phyloP scores from a whole-genome alignment of 2,113 vertebrate species.

The Chiloscyllium plagiosum region DNA sequence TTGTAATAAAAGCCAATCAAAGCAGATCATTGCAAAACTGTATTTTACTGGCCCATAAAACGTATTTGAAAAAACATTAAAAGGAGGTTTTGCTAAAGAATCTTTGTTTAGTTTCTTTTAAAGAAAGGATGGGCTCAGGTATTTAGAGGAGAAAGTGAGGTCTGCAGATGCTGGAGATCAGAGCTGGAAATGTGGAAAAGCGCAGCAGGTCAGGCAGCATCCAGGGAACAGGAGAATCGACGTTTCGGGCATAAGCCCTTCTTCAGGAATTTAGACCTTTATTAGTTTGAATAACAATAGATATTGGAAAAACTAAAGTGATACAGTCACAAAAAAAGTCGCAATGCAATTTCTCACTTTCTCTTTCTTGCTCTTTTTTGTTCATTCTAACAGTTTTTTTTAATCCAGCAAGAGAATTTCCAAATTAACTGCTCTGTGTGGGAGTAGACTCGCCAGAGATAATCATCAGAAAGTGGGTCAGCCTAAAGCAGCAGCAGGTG shows the following conservation, averaged over 20 bases:
- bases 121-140: not conserved
- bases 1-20: conserved; percentile 8
- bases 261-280: not conserved
- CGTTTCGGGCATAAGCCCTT: no score
- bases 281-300: conserved; percentile 11
- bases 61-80: not conserved
- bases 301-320: not conserved
- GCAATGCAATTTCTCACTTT: not conserved
- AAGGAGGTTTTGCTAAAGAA: conserved; percentile 16
- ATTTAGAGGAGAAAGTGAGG: no score
- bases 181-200: no score
- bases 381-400: not conserved
- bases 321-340: not conserved
- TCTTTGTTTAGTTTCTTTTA: not conserved
- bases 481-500: not conserved
- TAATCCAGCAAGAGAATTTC: conserved; percentile 15
- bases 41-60: conserved; percentile 27
- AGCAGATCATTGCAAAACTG: conserved; percentile 16
- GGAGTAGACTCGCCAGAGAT: not conserved
- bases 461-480: conserved; percentile 29
- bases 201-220: no score
- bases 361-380: not conserved
- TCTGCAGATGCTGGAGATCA: no score
- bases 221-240: no score
- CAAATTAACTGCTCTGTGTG: conserved; percentile 1